Evolutionary conservation across 2,888 invertebrate species (phyloP), one percentile per base, ranked within the genome.

Genomic region (Hypercompe scribonia): DNA sequence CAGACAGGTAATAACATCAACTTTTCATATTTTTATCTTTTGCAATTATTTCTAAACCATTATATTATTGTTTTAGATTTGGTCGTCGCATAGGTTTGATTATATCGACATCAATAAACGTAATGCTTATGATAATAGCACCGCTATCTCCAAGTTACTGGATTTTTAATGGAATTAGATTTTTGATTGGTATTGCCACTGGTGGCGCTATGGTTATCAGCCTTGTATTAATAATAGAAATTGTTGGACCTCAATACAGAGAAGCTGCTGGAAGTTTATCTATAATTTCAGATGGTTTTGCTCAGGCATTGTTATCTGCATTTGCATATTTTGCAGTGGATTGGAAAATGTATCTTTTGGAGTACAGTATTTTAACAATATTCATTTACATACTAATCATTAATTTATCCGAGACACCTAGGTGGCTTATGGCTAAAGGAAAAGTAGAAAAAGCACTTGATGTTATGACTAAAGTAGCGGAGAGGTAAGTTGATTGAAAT

Each of bases 171-270:
- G 64, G 96, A 0, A 90, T 97, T 70, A 83, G 98, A 78, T 97
- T 98, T 84, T 87, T 97, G 11, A 96, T 96, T 36, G 98, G 97
- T 0, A 89, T 97, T 68, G 97, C 97, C 13, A 97, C 97, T 1
- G 98, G 97, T 65, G 98, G 98, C 24, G 97, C 97, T 0, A 97
- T 98, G 96, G 96, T 97, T 33, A 87, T 90, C 15, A 86, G 88
- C 33, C 73, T 91, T 46, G 89, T 93, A 15, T 90, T 96, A 13
- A 92, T 96, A 3, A 96, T 97, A 95, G 97, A 97, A 90, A 90
- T 96, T n/a, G 94, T 96, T 68, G 97, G 97, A 8, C 91, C 92
- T 0, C 87, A 91, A 50, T 90, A 93, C 58, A 92, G 96, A 71
- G 96, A 96, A 74, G 79, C 85, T 4, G 90, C 90, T 68, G 91